Evolutionary conservation across 2,888 invertebrate species (phyloP), one percentile per base, ranked within the genome.

Genomic region (Agonopterix arenella): DNA sequence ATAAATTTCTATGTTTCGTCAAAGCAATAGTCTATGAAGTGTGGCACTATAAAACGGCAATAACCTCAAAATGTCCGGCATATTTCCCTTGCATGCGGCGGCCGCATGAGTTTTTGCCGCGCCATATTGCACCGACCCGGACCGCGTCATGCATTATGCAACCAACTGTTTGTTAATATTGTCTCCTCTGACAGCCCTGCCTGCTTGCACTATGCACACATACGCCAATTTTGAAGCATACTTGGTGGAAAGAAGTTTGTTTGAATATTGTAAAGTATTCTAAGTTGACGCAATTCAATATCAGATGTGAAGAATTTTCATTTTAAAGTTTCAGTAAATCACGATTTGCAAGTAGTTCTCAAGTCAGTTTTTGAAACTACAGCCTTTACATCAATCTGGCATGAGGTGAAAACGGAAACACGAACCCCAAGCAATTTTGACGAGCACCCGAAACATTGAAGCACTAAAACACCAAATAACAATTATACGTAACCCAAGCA

Each of bases 131-230:
- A 58, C 55, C 54, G 55, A 38, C 43, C 46, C 49, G 49, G 49
- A 51, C 53, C 58, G 46, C 58, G 55, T 49, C 66, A 73, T 74
- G 72, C 74, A 74, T 74, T 66, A 74, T 74, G 74, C 73, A 73
- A 54, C 57, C 63, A 52, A 56, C 60, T 56, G 62, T 60, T 59
- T 59, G 68, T 60, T 62, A 62, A 73, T 72, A 72, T 72, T 62
- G 65, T 60, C 59, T 51, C 51, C 49, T 45, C 49, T 42, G 50
- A 50, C 46, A 28, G 28, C 28, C 28, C 7, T 28, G 28, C 28
- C 28, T 28, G 48, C 43, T 44, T 52, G 47, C 48, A 52, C 46
- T 43, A 42, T 48, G 48, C 45, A 48, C 51, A 51, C 46, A 51
- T 28, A 28, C 28, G 28, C 52, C 43, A 44, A 44, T 52, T 41